Evolutionary conservation across 2,797 vertebrate species (phyloP).

Genomic region (Tokudaia tokunoshimensis): DNA sequence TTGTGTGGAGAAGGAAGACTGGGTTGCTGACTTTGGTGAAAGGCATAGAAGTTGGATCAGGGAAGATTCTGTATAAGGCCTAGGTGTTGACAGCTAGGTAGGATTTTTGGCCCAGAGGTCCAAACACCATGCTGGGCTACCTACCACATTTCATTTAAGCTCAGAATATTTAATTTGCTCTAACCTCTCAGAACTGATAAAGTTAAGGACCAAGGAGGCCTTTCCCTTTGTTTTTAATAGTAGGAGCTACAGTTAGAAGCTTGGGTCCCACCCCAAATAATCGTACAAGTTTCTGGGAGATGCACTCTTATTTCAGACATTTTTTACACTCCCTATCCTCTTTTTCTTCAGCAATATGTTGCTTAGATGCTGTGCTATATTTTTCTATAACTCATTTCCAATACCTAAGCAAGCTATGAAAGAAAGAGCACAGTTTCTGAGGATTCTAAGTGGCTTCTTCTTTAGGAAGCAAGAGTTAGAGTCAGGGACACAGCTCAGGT

Average conservation of each 20-base stretch:
- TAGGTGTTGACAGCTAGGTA: not conserved
- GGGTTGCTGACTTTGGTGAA: not conserved
- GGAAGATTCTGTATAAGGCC: not conserved
- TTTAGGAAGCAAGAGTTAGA: not conserved
- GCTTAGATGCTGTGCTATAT: not conserved
- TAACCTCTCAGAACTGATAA: not conserved
- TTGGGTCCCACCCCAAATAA: not conserved
- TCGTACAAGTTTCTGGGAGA: not conserved
- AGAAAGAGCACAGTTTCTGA: not conserved
- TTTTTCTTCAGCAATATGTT: not conserved
- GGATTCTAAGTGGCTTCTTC: not conserved
- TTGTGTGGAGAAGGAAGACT: not conserved
- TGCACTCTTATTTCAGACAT: not conserved
- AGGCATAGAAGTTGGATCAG: not conserved
- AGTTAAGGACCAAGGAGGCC: not conserved
- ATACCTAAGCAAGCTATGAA: not conserved
- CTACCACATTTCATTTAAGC: not conserved
- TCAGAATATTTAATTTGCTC: not conserved
- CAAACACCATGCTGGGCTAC: no score
- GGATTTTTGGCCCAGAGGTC: not conserved
- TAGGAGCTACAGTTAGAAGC: not conserved
- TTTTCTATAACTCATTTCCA: not conserved
- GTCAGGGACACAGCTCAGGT: not conserved
- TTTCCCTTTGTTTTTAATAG: not conserved
- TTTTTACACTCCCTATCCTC: not conserved